Evolutionary conservation across 2,113 vertebrate genomes (phyloP).

Genomic region (Rhineura floridana): DNA sequence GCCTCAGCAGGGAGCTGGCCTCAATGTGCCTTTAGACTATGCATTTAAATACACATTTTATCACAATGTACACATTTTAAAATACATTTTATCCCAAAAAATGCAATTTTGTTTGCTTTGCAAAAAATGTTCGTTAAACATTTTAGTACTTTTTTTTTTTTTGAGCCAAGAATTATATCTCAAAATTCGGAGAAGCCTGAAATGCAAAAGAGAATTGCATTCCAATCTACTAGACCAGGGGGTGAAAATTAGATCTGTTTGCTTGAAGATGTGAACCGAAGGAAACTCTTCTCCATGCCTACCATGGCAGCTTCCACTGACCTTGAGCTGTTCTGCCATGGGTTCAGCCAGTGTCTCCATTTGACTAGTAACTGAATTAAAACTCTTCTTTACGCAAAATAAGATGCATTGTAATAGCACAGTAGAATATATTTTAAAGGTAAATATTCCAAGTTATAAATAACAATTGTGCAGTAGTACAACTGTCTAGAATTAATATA

Average conservation of each 20-base stretch:
- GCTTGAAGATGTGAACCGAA: background rate
- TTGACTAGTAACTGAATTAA: background rate
- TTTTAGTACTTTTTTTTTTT: background rate
- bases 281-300: background rate
- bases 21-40: too few species aligned
- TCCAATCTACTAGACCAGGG: background rate
- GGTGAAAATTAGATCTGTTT: background rate
- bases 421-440: background rate
- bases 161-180: background rate
- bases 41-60: too few species aligned
- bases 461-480: background rate
- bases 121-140: too few species aligned
- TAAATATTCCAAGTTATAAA: background rate
- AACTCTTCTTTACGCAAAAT: background rate
- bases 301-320: background rate
- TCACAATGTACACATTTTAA: background rate
- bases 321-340: background rate
- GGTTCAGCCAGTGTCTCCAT: background rate
- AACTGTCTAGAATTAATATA: background rate
- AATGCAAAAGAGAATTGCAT: background rate
- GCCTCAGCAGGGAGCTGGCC: too few species aligned
- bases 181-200: background rate
- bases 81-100: background rate
- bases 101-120: background rate
- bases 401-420: background rate